Conservation (phyloP, 2,797 vertebrate genomes). For the Ispidina lecontei region DNA sequence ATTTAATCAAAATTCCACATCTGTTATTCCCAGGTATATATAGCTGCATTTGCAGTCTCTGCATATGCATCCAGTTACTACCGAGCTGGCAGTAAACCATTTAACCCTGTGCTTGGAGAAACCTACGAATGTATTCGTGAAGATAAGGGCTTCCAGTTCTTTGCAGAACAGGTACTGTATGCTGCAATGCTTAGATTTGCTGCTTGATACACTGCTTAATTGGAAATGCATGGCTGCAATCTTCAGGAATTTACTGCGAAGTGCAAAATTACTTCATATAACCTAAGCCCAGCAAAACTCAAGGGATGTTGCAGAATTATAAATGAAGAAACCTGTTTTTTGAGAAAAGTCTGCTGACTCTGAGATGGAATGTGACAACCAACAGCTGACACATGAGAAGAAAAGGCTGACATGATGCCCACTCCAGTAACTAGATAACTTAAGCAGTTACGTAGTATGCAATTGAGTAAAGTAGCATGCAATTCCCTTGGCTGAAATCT, state of each 20-base stretch:
- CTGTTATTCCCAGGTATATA: conserved; percentile 84
- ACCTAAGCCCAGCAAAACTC: not conserved
- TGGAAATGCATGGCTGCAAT: not conserved
- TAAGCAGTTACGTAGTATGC: not conserved
- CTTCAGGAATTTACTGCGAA: not conserved
- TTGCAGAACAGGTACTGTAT: conserved; percentile 86
- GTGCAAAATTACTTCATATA: not conserved
- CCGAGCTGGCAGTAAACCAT: conserved; percentile 95
- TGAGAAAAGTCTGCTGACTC: not conserved
- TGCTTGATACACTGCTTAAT: not conserved
- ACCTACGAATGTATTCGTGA: conserved; percentile 93
- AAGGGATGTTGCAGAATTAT: not conserved
- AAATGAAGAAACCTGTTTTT: not conserved
- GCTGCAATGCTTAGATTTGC: not conserved
- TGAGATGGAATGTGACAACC: not conserved
- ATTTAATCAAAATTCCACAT: not conserved
- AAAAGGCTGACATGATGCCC: conserved; percentile 5
- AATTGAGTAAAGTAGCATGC: not conserved
- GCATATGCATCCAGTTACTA: conserved; percentile 94
- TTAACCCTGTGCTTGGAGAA: conserved; percentile 96
- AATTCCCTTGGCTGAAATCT: not conserved
- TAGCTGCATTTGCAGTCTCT: conserved; percentile 94
- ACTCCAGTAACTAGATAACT: not conserved
- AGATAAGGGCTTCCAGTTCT: conserved; percentile 92
- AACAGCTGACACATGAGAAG: not conserved